These are phyloP conservation scores for Sialia sialis DNA, from an alignment of 2,113 vertebrate genomes.

Conservation along the genomic window DNA sequence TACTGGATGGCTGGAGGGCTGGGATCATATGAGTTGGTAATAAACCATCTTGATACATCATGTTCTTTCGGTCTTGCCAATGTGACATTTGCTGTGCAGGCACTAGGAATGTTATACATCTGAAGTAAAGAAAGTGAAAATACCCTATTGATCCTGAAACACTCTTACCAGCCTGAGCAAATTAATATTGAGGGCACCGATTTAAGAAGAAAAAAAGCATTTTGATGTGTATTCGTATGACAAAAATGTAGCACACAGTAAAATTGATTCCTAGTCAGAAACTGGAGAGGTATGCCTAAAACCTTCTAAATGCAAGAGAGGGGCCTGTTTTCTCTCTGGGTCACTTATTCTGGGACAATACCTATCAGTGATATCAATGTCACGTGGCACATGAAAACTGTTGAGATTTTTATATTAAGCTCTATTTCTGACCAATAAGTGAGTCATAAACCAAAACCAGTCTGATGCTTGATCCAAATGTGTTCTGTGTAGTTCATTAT, in stretches of 20 bases:
- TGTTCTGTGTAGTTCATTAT: background rate
- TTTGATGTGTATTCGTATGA: background rate
- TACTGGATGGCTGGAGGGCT: conserved; percentile 37
- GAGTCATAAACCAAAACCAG: background rate
- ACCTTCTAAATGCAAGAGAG: background rate
- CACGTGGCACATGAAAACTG: background rate
- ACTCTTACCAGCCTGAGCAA: rapidly evolving
- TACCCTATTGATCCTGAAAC: background rate
- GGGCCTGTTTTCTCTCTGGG: background rate
- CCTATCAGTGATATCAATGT: background rate
- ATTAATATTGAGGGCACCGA: background rate
- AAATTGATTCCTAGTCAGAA: background rate
- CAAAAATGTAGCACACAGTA: background rate
- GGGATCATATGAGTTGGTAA: conserved; percentile 15
- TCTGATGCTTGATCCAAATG: background rate
- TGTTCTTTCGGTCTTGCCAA: conserved; percentile 7
- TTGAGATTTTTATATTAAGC: background rate
- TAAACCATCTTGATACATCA: conserved; percentile 62
- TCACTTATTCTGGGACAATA: background rate
- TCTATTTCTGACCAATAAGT: background rate
- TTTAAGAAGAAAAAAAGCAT: background rate
- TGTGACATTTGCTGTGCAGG: conserved; percentile 44
- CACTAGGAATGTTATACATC: background rate
- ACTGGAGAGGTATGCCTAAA: background rate
- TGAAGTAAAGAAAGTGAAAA: conserved; percentile 22